Conservation (phyloP, 53 echinoderm and acorn worm genomes). For the Echinometra lucunter region DNA sequence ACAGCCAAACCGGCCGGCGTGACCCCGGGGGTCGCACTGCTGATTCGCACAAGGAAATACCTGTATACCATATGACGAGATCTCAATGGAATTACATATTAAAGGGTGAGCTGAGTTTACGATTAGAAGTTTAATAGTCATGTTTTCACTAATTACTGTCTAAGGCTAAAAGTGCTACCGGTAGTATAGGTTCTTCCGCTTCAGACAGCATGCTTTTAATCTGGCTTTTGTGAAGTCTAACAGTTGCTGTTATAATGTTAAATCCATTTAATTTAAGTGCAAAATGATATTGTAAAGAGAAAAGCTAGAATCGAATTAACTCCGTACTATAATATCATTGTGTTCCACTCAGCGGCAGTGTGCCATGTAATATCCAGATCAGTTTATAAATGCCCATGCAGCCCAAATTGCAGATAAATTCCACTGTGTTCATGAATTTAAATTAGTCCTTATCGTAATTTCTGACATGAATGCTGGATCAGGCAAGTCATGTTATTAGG, state of each 20-base stretch:
- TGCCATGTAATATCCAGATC: too few species aligned
- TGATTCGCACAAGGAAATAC: constrained; percentile 36
- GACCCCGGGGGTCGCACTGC: constrained; percentile 46
- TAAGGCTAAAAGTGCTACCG: background rate
- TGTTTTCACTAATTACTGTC: background rate
- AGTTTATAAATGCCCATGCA: too few species aligned
- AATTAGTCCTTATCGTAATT: background rate
- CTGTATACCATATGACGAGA: background rate
- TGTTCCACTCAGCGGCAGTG: too few species aligned
- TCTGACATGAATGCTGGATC: background rate
- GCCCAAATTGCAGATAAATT: too few species aligned
- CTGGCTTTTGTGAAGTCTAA: too few species aligned
- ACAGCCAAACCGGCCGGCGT: constrained; percentile 29
- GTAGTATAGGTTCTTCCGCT: background rate
- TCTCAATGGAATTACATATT: constrained; percentile 28
- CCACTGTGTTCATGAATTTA: too few species aligned
- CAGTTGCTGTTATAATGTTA: too few species aligned
- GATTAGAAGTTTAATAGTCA: background rate
- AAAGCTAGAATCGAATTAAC: too few species aligned
- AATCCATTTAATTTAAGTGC: too few species aligned
- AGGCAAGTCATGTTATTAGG: background rate
- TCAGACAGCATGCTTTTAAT: too few species aligned
- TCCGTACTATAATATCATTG: too few species aligned
- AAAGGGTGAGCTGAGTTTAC: background rate
- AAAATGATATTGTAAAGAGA: too few species aligned